Evolutionary conservation across 2,888 invertebrate species (phyloP).

Genomic region (Conomelus anceps): DNA sequence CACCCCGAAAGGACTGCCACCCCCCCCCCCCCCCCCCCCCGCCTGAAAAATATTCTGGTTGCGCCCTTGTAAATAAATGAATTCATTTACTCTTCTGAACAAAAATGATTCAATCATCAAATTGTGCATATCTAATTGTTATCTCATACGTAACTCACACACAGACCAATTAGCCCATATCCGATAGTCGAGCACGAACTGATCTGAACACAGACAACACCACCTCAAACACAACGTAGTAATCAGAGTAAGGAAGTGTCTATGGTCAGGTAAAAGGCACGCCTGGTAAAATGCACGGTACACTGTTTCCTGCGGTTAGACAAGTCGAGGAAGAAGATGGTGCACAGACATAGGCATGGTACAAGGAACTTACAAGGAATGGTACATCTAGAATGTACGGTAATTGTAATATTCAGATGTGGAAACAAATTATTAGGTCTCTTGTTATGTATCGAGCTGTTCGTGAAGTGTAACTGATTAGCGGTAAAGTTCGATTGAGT

Average conservation of each 20-base stretch:
- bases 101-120: not conserved
- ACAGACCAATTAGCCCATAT: not conserved
- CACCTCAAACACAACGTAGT: not conserved
- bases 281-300: not conserved
- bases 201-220: not conserved
- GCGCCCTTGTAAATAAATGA: no score
- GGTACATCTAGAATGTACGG: no score
- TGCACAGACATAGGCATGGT: not conserved
- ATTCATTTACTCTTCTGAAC: not conserved
- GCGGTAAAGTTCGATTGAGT: not conserved
- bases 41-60: no score
- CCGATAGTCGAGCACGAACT: no score
- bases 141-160: not conserved
- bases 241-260: not conserved
- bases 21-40: no score
- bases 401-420: not conserved
- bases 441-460: not conserved
- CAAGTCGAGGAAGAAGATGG: not conserved
- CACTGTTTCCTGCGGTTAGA: not conserved
- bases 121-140: not conserved
- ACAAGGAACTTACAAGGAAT: not conserved
- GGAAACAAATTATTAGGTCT: not conserved
- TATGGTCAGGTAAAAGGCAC: not conserved
- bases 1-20: no score
- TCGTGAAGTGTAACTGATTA: not conserved